These are phyloP conservation scores for Bimastos eiseni DNA, from an alignment of 2,888 invertebrate genomes.

Conservation along the genomic window DNA sequence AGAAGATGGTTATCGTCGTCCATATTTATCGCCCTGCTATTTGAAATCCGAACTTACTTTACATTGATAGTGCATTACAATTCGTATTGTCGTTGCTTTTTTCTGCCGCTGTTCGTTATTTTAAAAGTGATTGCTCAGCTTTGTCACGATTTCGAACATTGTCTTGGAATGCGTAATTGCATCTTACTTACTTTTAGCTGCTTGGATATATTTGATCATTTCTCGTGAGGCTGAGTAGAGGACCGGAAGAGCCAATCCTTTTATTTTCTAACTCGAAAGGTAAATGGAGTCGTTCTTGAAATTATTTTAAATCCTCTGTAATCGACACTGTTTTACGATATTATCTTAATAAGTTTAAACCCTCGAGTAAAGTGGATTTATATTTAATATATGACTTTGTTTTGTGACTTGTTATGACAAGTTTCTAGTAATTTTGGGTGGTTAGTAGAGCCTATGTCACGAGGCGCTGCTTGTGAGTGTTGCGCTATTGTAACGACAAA, in stretches of 20 bases:
- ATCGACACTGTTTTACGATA: neutral
- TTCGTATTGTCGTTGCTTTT: no score
- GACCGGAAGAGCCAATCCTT: neutral
- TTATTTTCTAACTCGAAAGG: conserved; percentile 13
- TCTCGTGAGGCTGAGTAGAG: neutral
- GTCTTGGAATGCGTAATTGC: neutral
- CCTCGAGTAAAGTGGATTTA: neutral
- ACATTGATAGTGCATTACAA: no score
- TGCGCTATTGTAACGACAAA: neutral
- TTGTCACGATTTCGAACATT: no score
- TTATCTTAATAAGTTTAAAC: neutral
- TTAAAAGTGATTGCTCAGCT: no score
- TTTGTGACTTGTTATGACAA: neutral
- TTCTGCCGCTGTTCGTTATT: no score
- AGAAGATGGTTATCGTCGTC: no score
- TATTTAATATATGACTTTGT: neutral
- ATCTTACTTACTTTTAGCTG: neutral
- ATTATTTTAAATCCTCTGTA: neutral
- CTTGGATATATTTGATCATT: neutral
- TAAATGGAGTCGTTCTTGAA: neutral
- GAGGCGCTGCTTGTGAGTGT: neutral
- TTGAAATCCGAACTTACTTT: no score
- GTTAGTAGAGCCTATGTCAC: neutral
- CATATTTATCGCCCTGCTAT: no score
- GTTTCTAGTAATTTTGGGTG: neutral